Conservation (phyloP, 2,888 invertebrate species). For the Pheosia tremula region DNA sequence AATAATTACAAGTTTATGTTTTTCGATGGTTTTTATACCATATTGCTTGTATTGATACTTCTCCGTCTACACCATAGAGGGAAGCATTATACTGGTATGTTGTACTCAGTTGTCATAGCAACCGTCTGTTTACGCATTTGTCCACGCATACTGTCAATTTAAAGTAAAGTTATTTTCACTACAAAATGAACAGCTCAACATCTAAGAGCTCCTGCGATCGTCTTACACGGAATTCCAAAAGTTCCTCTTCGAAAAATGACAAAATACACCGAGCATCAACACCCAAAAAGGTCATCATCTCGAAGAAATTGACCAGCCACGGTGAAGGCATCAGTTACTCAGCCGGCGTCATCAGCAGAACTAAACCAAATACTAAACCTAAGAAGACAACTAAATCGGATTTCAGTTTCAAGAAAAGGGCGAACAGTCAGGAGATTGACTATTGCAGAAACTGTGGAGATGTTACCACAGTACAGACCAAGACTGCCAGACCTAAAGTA, state of each 20-base stretch:
- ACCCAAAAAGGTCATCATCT: constrained; percentile 54
- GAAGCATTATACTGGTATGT: too few relatives aligned
- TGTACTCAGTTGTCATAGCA: not conserved
- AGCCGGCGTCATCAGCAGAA: constrained; percentile 42
- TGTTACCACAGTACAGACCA: constrained; percentile 8
- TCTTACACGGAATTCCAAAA: constrained; percentile 21
- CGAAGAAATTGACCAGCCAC: constrained; percentile 42
- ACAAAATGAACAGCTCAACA: constrained; percentile 23
- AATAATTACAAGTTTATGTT: not conserved
- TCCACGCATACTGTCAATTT: constrained; percentile 1
- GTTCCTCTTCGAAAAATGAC: constrained; percentile 23
- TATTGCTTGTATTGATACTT: too few relatives aligned
- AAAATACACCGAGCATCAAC: constrained; percentile 13
- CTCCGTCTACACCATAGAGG: too few relatives aligned
- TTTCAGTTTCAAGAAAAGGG: constrained; percentile 39
- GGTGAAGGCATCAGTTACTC: constrained; percentile 57
- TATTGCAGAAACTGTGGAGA: constrained; percentile 64
- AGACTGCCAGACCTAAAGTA: constrained; percentile 7
- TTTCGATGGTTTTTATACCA: not conserved
- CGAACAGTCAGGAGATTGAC: constrained; percentile 25
- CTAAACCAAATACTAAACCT: constrained; percentile 28
- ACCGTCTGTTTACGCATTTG: not conserved
- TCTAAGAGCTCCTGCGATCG: constrained; percentile 19
- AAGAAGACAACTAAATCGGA: constrained; percentile 68
- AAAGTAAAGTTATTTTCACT: not conserved